Base-by-base conservation (phyloP, 2,888 invertebrate genomes). In the Rhorus exstirpatorius region DNA sequence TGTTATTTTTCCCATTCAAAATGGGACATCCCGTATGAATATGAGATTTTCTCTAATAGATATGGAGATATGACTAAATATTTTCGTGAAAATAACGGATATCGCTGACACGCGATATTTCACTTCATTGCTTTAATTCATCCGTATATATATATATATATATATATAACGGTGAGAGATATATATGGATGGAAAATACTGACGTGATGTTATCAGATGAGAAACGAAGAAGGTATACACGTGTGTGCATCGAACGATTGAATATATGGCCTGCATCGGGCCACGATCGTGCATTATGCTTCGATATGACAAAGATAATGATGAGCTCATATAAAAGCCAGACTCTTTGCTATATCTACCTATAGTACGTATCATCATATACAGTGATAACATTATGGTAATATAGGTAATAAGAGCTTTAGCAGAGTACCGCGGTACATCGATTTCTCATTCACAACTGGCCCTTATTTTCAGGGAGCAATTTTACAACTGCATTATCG, bases 401-500 rank as follows among this genome's bases (percentile, higher is more conserved):
- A 24, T 26, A 17, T 24, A 41, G 31, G 26, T 6, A 68, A 70
- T 7, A 41, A 31, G 51, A 58, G 49, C 68, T 49, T 60, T 44
- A 44, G 49, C 24, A 51, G n/a, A n/a, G 68, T 17, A 60, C 49
- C 26, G 17, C 49, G 14, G 41, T 65, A 38, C 68, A 78, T 78
- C 78, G 78, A 78, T 71, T 78, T 53, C 78, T 71, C 71, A 26
- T 70, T 60, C 77, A 63, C 61, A 55, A 10, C 78, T 71, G 63
- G 78, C 78, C 78, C 81, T 81, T 77, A 81, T 77, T 81, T 67
- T 72, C 81, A 71, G 51, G 60, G 51, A 38, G 49, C 65, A 77
- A 77, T 81, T 81, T 81, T 72, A 77, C 65, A 81, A 77, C 77
- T 77, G 81, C 77, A 77, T 77, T 81, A 81, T 81, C 81, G 81